Base-by-base conservation (phyloP, 2,888 invertebrate species). In the Synergus itoensis region DNA sequence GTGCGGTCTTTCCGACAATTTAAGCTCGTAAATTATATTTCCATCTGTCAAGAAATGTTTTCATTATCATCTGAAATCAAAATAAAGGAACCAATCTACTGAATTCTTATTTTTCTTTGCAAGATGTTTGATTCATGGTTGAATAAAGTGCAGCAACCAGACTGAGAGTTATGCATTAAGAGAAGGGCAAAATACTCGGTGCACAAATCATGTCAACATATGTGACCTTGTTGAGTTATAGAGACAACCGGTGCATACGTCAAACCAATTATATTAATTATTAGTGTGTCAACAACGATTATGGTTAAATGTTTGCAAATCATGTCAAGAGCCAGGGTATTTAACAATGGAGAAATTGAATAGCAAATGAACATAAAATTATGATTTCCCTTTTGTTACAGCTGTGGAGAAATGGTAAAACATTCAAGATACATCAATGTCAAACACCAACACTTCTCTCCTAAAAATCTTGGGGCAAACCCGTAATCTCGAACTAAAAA, bases 341-440 rank as follows among this genome's bases (percentile, higher is more conserved):
- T 53, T 53, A n/a, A n/a, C 53, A 5, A 16, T n/a, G 53, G 8
- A n/a, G 53, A 53, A n/a, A 53, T n/a, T n/a, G 53, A 53, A 53
- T 53, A n/a, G 7, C 5, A 53, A 53, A 53, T 53, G 16, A 16
- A 53, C n/a, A 5, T 16, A 14, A 48, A 4, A 48, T 5, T 2
- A 28, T 28, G 28, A 28, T 28, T 28, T 28, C 2, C 28, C 28
- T 28, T 28, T 28, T 28, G 28, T 28, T 28, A 2, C 21, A 21
- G 21, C 28, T 28, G 28, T 41, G 41, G 41, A 41, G 5, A 41
- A 41, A 41, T 8, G 41, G 8, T 41, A 53, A 53, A 53, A 16
- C n/a, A 28, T 65, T 65, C 64, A n/a, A 65, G 64, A 28, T 11
- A 28, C 67, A 48, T 69, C 67, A 69, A 69, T 43, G 67, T 45